These are phyloP conservation scores for Lamellibrachia luymesi DNA, from an alignment of 1,140 invertebrate genomes.

Conservation along the genomic window DNA sequence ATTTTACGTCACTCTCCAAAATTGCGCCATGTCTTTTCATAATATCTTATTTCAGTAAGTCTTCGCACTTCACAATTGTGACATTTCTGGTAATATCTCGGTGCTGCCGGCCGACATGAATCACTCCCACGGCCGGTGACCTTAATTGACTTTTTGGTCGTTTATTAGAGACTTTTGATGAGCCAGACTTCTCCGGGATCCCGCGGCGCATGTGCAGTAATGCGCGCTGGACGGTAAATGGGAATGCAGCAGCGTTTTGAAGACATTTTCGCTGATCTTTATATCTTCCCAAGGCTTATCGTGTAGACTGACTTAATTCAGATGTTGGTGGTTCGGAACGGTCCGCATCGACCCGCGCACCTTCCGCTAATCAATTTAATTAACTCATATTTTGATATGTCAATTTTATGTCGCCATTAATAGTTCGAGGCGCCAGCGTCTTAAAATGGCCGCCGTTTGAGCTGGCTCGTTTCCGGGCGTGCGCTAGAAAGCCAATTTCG, in stretches of 20 bases:
- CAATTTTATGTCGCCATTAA: neutral
- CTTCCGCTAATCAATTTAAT: neutral
- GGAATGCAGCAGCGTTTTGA: neutral
- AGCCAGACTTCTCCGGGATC: neutral
- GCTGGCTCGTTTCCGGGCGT: neutral
- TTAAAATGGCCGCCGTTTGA: neutral
- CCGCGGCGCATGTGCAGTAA: neutral
- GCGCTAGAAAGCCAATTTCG: neutral
- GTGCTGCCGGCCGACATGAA: neutral
- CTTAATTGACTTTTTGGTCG: neutral
- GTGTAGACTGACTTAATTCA: neutral
- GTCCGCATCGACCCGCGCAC: neutral
- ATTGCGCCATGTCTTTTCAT: neutral
- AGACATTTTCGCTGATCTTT: neutral
- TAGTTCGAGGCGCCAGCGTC: neutral
- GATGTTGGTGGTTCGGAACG: neutral
- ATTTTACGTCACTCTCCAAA: neutral
- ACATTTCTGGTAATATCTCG: neutral
- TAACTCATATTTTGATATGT: neutral
- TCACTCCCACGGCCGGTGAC: neutral
- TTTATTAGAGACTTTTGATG: neutral
- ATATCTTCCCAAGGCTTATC: neutral
- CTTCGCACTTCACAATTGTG: neutral
- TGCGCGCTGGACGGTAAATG: neutral
- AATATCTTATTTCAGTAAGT: neutral